Conservation (phyloP, 2,797 vertebrate genomes). For the Calcarius lapponicus region DNA sequence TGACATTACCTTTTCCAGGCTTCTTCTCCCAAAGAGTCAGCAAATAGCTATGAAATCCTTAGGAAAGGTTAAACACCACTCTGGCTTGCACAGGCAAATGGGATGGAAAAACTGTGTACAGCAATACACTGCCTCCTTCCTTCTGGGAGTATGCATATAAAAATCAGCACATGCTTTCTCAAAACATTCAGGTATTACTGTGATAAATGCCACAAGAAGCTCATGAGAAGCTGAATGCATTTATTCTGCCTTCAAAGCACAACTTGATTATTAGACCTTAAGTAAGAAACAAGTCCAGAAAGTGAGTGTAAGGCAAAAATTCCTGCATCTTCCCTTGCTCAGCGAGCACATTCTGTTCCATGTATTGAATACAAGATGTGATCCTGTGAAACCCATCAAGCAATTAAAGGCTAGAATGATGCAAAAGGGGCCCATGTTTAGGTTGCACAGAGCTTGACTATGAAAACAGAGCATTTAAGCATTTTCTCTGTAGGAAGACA, state of each 20-base stretch:
- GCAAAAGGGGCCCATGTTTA: background rate
- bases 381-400: slow-evolving; percentile 50
- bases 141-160: background rate
- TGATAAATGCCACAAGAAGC: background rate
- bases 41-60: background rate
- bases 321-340: background rate
- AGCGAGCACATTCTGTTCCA: background rate
- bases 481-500: background rate
- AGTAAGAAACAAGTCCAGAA: background rate
- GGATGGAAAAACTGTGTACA: background rate
- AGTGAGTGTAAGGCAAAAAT: background rate
- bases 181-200: background rate
- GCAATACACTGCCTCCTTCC: background rate
- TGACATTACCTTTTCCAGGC: background rate
- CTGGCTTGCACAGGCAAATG: background rate
- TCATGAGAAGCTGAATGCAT: background rate
- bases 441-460: background rate
- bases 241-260: background rate
- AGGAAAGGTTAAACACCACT: background rate
- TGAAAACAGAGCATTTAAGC: background rate
- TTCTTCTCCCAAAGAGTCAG: background rate
- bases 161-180: background rate
- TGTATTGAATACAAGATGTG: background rate
- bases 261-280: background rate
- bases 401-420: slow-evolving; percentile 25